These are phyloP conservation scores for Drosophila pachea DNA, from an alignment of 1,140 invertebrate species.

Conservation along the genomic window DNA sequence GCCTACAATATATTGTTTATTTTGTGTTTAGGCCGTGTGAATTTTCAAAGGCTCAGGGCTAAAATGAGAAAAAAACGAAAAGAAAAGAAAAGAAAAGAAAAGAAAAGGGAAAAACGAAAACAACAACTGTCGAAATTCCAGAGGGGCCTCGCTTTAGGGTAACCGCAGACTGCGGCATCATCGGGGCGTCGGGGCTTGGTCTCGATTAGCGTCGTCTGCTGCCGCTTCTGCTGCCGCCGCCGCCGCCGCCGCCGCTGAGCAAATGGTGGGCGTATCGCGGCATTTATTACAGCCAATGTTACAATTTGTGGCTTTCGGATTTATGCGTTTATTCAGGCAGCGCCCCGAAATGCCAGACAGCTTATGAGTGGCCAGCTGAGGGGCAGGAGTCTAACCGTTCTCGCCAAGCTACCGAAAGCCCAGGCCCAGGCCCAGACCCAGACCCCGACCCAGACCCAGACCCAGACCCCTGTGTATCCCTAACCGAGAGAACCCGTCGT, in stretches of 20 bases:
- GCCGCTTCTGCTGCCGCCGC: constrained; percentile 37
- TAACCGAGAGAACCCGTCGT: constrained; percentile 28
- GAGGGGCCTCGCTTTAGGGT: constrained; percentile 14
- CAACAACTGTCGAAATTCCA: constrained; percentile 70
- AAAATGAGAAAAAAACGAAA: constrained; percentile 25
- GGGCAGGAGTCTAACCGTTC: constrained; percentile 22
- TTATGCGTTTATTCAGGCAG: constrained; percentile 73
- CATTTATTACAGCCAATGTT: constrained; percentile 79
- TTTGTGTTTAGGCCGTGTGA: constrained; percentile 76
- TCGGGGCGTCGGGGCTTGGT: constrained; percentile 1
- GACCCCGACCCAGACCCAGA: not conserved
- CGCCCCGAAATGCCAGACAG: constrained; percentile 53
- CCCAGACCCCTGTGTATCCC: too few species aligned
- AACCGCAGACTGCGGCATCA: not conserved
- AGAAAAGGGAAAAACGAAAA: not conserved
- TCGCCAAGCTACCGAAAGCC: constrained; percentile 66
- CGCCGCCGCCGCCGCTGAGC: constrained; percentile 43
- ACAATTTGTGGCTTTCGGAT: constrained; percentile 77
- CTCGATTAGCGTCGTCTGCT: constrained; percentile 68
- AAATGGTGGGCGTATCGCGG: constrained; percentile 78
- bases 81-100: constrained; percentile 25
- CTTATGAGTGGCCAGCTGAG: constrained; percentile 57
- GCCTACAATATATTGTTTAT: constrained; percentile 70
- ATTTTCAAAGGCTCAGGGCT: constrained; percentile 76
- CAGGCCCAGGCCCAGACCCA: constrained; percentile 10